Conservation (phyloP, 2,113 vertebrate species). For the Rhinolophus ferrumequinum region DNA sequence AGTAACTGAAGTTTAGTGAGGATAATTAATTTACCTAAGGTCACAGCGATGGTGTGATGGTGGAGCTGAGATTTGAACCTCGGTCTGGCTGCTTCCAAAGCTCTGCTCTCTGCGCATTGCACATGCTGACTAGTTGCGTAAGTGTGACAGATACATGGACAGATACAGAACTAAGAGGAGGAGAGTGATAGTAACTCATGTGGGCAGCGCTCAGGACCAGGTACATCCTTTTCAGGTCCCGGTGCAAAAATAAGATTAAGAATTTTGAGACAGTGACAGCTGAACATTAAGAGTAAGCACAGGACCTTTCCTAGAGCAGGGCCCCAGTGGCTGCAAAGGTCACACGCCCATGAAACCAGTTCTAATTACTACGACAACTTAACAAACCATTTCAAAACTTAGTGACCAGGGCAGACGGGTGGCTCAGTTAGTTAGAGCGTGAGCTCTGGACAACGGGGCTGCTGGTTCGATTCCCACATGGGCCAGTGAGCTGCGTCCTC, state of each 20-base stretch:
- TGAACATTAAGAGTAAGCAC: neutral
- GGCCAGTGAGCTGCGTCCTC: too few species aligned
- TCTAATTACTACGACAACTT: neutral
- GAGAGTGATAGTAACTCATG: neutral
- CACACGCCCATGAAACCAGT: neutral
- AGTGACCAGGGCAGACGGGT: neutral
- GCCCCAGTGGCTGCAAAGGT: neutral
- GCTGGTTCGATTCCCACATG: too few species aligned
- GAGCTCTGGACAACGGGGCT: too few species aligned
- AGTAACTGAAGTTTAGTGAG: neutral
- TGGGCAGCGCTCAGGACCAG: neutral
- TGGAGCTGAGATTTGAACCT: neutral
- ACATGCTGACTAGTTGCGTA: neutral
- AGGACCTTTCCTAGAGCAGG: neutral
- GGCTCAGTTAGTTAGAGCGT: too few species aligned
- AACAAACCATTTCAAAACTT: neutral
- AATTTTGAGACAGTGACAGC: neutral
- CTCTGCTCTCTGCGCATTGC: neutral
- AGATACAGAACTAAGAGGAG: neutral
- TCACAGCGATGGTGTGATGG: neutral
- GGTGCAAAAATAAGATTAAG: neutral
- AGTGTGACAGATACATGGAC: neutral
- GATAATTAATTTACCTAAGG: neutral
- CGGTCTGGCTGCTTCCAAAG: neutral
- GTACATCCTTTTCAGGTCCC: neutral